Evolutionary conservation across 2,888 invertebrate species (phyloP).

Genomic region (Oscheius sp.): DNA sequence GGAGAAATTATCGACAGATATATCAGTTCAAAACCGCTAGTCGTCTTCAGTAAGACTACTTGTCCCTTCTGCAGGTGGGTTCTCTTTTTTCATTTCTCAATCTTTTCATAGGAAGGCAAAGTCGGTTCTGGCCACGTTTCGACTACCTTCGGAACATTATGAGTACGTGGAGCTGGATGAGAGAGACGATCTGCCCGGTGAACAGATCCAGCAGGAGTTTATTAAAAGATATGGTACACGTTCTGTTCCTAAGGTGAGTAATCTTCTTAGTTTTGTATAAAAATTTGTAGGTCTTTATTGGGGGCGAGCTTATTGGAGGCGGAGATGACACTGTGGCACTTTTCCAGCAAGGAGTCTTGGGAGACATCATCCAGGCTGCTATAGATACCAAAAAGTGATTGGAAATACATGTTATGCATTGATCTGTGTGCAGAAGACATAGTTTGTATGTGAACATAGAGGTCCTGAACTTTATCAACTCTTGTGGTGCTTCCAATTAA

Average conservation of each 20-base stretch:
- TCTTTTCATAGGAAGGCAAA: slow-evolving; percentile 27
- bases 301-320: slow-evolving; percentile 31
- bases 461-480: neutral
- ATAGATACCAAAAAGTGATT: neutral
- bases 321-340: slow-evolving; percentile 34
- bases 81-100: neutral
- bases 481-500: too few species aligned
- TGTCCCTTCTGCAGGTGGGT: slow-evolving; percentile 38
- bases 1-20: slow-evolving; percentile 37
- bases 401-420: neutral
- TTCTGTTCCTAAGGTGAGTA: slow-evolving; percentile 35
- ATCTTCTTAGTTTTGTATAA: neutral
- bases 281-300: slow-evolving; percentile 31
- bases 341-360: slow-evolving; percentile 35
- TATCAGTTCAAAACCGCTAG: slow-evolving; percentile 32
- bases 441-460: neutral
- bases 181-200: slow-evolving; percentile 34
- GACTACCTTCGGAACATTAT: slow-evolving; percentile 14
- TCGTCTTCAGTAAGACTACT: slow-evolving; percentile 36
- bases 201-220: slow-evolving; percentile 34
- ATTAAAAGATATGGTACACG: slow-evolving; percentile 34
- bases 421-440: neutral
- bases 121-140: slow-evolving; percentile 33
- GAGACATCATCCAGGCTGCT: slow-evolving; percentile 22
- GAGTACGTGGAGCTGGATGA: slow-evolving; percentile 39